Percentiles rank a stretch among this genome's conserved stretches.
These are phyloP conservation scores for Leptatherina wallacei DNA, from an alignment of 2,797 vertebrate genomes.

Conservation along the genomic window DNA sequence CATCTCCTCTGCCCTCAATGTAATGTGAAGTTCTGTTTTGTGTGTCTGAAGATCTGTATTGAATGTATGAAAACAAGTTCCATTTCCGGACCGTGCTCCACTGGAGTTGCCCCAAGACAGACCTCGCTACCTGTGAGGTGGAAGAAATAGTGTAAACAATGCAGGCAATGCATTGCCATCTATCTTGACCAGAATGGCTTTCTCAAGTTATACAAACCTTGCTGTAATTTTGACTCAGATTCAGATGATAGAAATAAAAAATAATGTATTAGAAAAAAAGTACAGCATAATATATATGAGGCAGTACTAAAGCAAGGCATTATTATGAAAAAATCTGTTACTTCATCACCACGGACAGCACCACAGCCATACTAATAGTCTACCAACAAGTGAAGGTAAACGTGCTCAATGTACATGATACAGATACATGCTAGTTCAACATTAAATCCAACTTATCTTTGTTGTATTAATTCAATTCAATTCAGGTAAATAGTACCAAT, in stretches of 20 bases:
- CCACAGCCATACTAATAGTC: no score
- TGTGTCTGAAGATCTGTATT: conserved; percentile 36
- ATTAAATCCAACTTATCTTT: no score
- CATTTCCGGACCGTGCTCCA: accelerated
- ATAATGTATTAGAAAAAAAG: no score
- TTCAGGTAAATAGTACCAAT: no score
- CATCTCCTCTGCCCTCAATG: conserved; percentile 5
- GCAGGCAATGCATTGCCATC: accelerated
- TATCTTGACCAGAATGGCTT: neutral
- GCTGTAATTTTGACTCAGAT: neutral
- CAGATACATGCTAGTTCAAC: no score
- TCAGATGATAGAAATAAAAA: neutral
- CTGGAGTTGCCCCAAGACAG: conserved; percentile 40
- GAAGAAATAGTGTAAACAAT: neutral
- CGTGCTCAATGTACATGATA: no score
- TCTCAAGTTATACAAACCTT: neutral
- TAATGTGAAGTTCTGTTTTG: conserved; percentile 59
- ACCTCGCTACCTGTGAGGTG: conserved; percentile 27
- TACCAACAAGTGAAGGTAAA: no score
- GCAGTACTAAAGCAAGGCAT: no score
- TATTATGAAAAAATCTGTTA: no score
- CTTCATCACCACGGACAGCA: no score
- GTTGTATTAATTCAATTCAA: no score
- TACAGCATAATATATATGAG: no score
- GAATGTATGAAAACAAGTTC: neutral